Evolutionary conservation across 2,888 invertebrate species (phyloP), one percentile per base, ranked within the genome.

Genomic region (Tetanocera ferruginea): DNA sequence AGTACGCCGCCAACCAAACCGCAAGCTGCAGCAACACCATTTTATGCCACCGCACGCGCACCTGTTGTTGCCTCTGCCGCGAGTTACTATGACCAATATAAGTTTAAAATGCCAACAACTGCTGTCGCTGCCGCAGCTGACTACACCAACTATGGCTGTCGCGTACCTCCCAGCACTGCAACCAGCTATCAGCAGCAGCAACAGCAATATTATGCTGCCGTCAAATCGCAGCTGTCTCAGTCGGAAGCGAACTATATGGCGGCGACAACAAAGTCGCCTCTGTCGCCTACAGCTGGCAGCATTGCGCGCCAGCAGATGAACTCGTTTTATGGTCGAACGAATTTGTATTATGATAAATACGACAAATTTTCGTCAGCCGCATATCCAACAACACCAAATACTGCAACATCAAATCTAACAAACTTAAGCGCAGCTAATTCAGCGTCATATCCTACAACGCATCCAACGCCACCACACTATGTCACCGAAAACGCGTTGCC

Each of bases 11-110:
- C 78, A 3, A 62, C 81, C 1, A 86, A 87, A 67, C 87, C 87
- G 0, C 88, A 87, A 67, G 87, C 87, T 6, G 80, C 87, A 57
- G 88, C 87, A 72, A 87, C 87, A 43, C 84, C 87, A 14, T 87
- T 87, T 52, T 87, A 87, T 79, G 86, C 88, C 2, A 1, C 76
- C 69, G 49, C 69, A 28, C n/a, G 28, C 17, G 17, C 64, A 64
- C 31, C n/a, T 23, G 19, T n/a, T 8, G 25, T 37, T 19, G 34
- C 57, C 5, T 75, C 75, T 34, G 72, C 78, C 9, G 25, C 75
- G 8, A 34, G 79, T 5, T 85, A 82, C 71, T 84, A 84, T 71
- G 87, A 87, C 64, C 81, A 84, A 25, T 84, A 83, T 31, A 87
- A 87, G 74, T 85, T 85, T 70, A 86, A 85, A 80, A 80, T 85